phyloP scores from a whole-genome alignment of 1,140 invertebrate genomes.

The Panonychus citri region DNA sequence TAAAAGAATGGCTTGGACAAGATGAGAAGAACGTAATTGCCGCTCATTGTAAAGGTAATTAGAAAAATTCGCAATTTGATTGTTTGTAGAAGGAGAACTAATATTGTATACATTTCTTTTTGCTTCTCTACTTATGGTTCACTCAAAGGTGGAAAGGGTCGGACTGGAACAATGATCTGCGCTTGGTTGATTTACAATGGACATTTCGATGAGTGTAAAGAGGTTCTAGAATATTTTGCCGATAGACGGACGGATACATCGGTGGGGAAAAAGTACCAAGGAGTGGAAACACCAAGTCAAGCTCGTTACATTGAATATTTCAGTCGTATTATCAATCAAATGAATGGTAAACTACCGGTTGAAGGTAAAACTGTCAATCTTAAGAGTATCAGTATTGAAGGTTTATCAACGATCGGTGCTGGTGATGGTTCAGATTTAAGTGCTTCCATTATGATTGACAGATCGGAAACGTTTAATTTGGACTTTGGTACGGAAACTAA shows the following conservation, averaged over 20 bases:
- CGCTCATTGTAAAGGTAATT: slow-evolving; percentile 33
- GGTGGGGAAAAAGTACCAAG: slow-evolving; percentile 30
- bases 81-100: neutral
- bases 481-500: slow-evolving; percentile 16
- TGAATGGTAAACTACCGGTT: slow-evolving; percentile 22
- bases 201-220: slow-evolving; percentile 25
- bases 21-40: slow-evolving; percentile 33
- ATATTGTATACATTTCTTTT: neutral
- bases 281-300: slow-evolving; percentile 31
- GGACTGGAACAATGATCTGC: slow-evolving; percentile 35
- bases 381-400: slow-evolving; percentile 6
- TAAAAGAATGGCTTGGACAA: slow-evolving; percentile 27
- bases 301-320: slow-evolving; percentile 32
- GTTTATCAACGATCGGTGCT: slow-evolving; percentile 23
- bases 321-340: slow-evolving; percentile 25
- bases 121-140: neutral
- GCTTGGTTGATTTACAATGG: slow-evolving; percentile 30
- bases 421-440: slow-evolving; percentile 28
- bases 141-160: slow-evolving; percentile 30
- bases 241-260: slow-evolving; percentile 28
- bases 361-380: neutral
- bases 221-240: slow-evolving; percentile 31
- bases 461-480: slow-evolving; percentile 22
- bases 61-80: neutral
- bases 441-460: slow-evolving; percentile 21